Evolutionary conservation across 2,797 vertebrate genomes (phyloP).

Genomic region (Lophotriccus pileatus): DNA sequence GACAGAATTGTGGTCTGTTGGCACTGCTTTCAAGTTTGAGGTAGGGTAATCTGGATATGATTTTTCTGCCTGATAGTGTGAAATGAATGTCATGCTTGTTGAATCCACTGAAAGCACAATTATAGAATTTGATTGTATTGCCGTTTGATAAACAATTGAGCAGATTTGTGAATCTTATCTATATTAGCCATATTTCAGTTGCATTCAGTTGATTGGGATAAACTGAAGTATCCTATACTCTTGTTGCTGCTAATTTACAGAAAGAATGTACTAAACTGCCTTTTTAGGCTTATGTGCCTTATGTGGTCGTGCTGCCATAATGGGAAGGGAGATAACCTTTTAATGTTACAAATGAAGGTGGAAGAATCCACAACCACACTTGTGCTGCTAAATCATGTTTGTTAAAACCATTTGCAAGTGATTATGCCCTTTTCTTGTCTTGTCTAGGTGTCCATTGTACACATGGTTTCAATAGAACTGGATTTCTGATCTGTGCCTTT

Average conservation of each 20-base stretch:
- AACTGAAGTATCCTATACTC: not conserved
- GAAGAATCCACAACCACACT: not conserved
- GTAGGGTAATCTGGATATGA: not conserved
- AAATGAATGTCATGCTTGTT: not conserved
- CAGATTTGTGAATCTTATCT: not conserved
- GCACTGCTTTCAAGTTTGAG: not conserved
- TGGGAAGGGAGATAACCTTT: not conserved
- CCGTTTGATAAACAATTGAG: not conserved
- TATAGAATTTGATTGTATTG: not conserved
- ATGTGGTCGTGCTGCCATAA: accelerated
- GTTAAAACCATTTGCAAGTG: not conserved
- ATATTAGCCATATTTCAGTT: not conserved
- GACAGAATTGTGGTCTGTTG: not conserved
- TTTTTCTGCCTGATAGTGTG: not conserved
- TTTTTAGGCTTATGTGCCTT: not conserved
- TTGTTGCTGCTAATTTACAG: not conserved
- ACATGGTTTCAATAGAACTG: slow-evolving; percentile 97
- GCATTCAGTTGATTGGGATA: not conserved
- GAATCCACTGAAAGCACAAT: not conserved
- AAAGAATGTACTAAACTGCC: not conserved
- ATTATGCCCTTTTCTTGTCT: slow-evolving; percentile 35
- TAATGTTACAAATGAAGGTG: not conserved
- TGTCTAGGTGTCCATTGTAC: slow-evolving; percentile 95
- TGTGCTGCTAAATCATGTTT: not conserved
- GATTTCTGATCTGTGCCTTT: slow-evolving; percentile 97